A percentile compares a stretch with the other conserved stretches of the same genome.
phyloP scores from a whole-genome alignment of 2,113 vertebrate species.

The Bettongia penicillata region DNA sequence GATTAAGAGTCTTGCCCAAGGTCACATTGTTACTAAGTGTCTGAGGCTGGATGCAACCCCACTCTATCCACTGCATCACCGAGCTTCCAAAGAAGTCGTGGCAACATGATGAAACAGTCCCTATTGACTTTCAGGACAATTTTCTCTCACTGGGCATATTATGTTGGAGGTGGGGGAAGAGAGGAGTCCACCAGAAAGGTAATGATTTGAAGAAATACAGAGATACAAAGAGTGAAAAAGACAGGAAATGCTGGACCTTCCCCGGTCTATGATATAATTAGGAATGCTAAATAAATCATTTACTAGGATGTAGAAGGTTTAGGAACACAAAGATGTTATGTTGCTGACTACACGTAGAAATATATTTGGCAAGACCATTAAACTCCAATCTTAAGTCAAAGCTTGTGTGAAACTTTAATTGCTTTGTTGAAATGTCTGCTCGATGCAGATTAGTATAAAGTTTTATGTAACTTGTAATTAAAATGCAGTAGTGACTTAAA shows the following conservation, averaged over 20 bases:
- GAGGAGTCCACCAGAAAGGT: conserved; percentile 91
- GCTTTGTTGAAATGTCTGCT: conserved; percentile 50
- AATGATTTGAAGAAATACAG: conserved; percentile 95
- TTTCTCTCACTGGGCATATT: conserved; percentile 93
- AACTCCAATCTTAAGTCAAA: conserved; percentile 62
- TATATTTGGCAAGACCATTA: conserved; percentile 64
- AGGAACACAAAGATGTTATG: conserved; percentile 23
- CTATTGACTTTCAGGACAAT: conserved; percentile 84
- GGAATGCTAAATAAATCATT: conserved; percentile 84
- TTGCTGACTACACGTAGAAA: conserved; percentile 56
- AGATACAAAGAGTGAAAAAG: conserved; percentile 90
- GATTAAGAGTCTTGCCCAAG: not conserved
- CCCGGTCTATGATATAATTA: conserved; percentile 96
- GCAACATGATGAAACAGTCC: conserved; percentile 84
- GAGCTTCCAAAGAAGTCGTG: conserved; percentile 72
- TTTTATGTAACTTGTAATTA: conserved; percentile 53
- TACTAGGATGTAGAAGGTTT: conserved; percentile 6
- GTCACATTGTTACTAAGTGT: not conserved
- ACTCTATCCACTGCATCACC: not conserved
- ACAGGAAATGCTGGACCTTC: conserved; percentile 95
- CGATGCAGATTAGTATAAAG: conserved; percentile 51
- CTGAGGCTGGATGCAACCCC: not conserved
- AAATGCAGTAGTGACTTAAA: conserved; percentile 36
- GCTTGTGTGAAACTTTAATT: conserved; percentile 57
- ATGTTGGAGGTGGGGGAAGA: conserved; percentile 83